phyloP scores from a whole-genome alignment of 2,113 vertebrate genomes.

The Pedetes capensis region DNA sequence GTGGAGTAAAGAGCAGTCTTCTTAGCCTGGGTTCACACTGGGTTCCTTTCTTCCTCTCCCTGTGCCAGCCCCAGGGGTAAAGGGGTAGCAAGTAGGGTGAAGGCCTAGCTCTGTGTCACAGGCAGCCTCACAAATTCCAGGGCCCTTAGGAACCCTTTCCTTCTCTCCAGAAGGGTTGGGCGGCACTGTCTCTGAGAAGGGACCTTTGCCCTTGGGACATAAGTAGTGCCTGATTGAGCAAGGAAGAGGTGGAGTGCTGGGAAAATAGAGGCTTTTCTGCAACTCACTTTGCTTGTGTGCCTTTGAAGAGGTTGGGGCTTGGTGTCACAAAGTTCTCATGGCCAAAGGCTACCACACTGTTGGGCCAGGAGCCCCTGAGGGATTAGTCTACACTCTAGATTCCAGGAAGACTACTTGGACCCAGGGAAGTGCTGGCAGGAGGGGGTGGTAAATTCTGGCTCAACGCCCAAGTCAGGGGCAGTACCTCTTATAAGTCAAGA shows the following conservation, averaged over 20 bases:
- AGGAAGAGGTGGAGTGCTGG: neutral
- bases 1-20: neutral
- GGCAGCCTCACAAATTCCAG: neutral
- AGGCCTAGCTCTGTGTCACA: neutral
- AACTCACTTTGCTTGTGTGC: neutral
- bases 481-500: neutral
- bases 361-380: neutral
- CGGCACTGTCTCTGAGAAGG: neutral
- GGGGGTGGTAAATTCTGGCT: neutral
- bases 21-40: neutral
- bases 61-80: too few relatives aligned
- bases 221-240: neutral
- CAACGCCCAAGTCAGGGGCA: neutral
- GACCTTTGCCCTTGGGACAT: neutral
- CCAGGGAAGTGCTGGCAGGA: too few relatives aligned
- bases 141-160: neutral
- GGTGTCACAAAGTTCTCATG: neutral
- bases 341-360: neutral
- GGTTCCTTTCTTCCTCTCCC: neutral
- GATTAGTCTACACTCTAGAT: neutral
- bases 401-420: neutral
- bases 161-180: neutral
- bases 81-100: too few relatives aligned
- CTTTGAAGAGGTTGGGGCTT: neutral
- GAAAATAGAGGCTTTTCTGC: neutral